Evolutionary conservation across 2,888 invertebrate genomes (phyloP).

Genomic region (Philaethria dido): DNA sequence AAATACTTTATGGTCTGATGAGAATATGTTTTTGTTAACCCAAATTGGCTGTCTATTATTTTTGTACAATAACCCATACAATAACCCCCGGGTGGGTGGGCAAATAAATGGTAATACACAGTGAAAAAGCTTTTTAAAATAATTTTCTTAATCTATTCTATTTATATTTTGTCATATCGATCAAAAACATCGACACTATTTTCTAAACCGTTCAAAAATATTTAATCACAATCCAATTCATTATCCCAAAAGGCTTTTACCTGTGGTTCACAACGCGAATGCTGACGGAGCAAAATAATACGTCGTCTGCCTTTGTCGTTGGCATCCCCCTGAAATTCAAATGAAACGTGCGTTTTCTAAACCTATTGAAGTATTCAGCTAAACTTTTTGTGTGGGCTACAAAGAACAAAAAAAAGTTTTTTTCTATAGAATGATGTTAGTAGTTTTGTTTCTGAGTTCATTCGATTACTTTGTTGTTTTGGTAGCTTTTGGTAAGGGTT

Average conservation of each 20-base stretch:
- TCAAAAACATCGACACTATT: neutral
- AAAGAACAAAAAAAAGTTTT: neutral
- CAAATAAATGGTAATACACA: no score
- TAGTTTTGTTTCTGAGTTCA: neutral
- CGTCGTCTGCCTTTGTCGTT: conserved; percentile 4
- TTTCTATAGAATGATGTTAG: neutral
- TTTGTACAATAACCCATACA: no score
- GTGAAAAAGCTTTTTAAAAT: no score
- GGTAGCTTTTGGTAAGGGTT: no score
- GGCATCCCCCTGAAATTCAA: neutral
- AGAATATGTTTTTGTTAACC: no score
- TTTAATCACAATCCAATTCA: conserved; percentile 2
- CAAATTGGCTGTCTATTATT: no score
- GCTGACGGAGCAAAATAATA: conserved; percentile 18
- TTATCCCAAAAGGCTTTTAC: conserved; percentile 15
- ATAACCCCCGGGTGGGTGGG: no score
- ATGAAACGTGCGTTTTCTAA: neutral
- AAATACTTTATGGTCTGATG: no score
- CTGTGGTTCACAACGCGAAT: neutral
- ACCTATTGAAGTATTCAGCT: neutral
- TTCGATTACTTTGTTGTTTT: neutral
- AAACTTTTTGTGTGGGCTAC: neutral
- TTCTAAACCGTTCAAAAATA: neutral
- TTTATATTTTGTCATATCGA: neutral
- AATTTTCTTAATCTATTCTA: no score